Conservation (phyloP, 2,888 invertebrate genomes). For the Priocnemis perturbator region DNA sequence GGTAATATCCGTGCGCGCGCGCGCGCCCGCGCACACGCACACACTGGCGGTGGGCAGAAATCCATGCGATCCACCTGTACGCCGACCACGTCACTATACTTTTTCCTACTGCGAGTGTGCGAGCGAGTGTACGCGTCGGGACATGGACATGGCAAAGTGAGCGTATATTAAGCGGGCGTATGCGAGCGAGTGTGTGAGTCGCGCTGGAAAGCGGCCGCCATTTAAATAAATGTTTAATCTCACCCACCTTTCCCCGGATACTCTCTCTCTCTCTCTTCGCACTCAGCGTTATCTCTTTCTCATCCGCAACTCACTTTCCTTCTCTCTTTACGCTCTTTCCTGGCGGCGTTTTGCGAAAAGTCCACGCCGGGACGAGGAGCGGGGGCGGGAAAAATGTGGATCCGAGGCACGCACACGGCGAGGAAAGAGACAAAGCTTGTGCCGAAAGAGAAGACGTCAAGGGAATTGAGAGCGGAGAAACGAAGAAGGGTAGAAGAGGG, state of each 20-base stretch:
- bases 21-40: constrained; percentile 39
- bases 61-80: constrained; percentile 34
- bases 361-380: constrained; percentile 43
- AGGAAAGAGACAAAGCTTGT: constrained; percentile 20
- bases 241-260: constrained; percentile 54
- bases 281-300: constrained; percentile 18
- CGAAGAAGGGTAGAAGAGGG: constrained; percentile 32
- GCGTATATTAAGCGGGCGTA: not conserved
- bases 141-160: not conserved
- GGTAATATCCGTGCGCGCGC: constrained; percentile 50
- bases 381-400: constrained; percentile 31
- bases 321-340: constrained; percentile 28
- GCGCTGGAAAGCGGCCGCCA: constrained; percentile 67
- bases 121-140: not conserved
- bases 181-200: constrained; percentile 35
- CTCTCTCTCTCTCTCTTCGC: constrained; percentile 42
- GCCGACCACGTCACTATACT: constrained; percentile 31
- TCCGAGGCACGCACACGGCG: constrained; percentile 22
- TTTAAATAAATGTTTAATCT: constrained; percentile 75
- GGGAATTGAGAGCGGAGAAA: constrained; percentile 16
- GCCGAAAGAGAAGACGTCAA: constrained; percentile 17
- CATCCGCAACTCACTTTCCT: constrained; percentile 29
- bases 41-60: constrained; percentile 7
- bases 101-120: constrained; percentile 23
- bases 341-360: constrained; percentile 37